Base-by-base conservation (phyloP, 2,797 vertebrate genomes). In the Meda fulgida region DNA sequence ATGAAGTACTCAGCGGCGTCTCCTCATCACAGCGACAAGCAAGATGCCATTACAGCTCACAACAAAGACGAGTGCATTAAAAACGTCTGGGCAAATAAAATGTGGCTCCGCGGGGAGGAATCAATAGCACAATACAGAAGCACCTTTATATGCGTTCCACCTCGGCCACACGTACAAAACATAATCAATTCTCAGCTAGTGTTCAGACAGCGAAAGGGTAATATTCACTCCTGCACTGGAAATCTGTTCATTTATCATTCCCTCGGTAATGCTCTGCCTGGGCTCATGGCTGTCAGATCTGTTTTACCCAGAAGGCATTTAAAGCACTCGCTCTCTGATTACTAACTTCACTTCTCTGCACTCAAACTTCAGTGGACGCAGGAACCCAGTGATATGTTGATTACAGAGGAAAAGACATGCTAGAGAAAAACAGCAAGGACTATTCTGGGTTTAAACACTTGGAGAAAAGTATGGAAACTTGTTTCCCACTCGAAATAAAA, bases 281-380 rank as follows among this genome's bases (percentile, higher is more conserved):
- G 85, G 85, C 88, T 91, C 88, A 89, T 88, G 89, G 89, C 89
- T 88, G 88, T 88, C 86, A 87, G 72, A 91, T 87, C 86, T 86
- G 87, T 86, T 91, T 73, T 71, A 90, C 87, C 77, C 80, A 0
- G 55, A 75, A 16, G 86, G 77, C 21, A 69, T 90, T 84, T 87
- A 91, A 93, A 92, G 89, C 88, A 36, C 60, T 43, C 85, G 84
- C 85, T 78, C 87, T 84, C 11, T 81, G 88, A 85, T 84, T 81
- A 88, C 76, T 55, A 85, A 40, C 75, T 87, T 70, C 38, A 66
- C 80, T 81, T 71, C 84, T 58, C 55, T 60, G 34, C 14, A 26
- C 70, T 75, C 77, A 36, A 85, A 85, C 73, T 78, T 87, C 73
- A 65, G 65, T 51, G 43, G 80, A 78, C 53, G 29, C 76, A 78